These are phyloP conservation scores for Mobula birostris DNA, from an alignment of 2,113 vertebrate genomes.

Conservation along the genomic window DNA sequence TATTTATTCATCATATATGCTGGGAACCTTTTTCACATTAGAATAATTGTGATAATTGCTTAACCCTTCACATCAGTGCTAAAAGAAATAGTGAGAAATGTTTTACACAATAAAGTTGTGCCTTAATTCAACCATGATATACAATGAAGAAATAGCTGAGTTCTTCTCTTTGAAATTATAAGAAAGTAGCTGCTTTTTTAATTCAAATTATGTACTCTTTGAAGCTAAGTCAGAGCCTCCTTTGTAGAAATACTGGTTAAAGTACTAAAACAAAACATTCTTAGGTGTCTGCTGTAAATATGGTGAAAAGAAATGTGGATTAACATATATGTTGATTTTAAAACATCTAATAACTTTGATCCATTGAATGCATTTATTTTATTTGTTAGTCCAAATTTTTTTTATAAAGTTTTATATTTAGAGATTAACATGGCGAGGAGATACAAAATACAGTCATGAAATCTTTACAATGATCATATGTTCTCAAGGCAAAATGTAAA, in stretches of 20 bases:
- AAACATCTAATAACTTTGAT: background rate
- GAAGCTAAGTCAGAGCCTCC: background rate
- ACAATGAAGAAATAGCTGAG: conserved; percentile 41
- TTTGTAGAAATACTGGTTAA: background rate
- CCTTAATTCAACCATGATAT: conserved; percentile 37
- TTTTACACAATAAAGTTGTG: conserved; percentile 40
- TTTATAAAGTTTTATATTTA: background rate
- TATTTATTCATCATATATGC: too few relatives aligned
- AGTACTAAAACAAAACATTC: background rate
- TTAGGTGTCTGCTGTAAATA: background rate
- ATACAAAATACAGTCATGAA: background rate
- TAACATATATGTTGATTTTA: background rate
- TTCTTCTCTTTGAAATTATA: conserved; percentile 25
- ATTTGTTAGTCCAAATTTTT: background rate
- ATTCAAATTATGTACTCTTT: background rate
- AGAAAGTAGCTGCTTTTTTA: conserved; percentile 16
- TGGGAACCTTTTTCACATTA: too few relatives aligned
- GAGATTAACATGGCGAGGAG: background rate
- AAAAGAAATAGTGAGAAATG: conserved; percentile 38
- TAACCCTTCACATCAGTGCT: conserved; percentile 27
- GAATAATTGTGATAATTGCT: background rate
- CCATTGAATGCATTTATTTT: background rate
- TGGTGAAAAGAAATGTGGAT: background rate
- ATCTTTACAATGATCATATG: background rate
- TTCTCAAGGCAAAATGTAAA: background rate